Evolutionary conservation across 2,797 vertebrate genomes (phyloP).

Genomic region (Anas flavirostris): DNA sequence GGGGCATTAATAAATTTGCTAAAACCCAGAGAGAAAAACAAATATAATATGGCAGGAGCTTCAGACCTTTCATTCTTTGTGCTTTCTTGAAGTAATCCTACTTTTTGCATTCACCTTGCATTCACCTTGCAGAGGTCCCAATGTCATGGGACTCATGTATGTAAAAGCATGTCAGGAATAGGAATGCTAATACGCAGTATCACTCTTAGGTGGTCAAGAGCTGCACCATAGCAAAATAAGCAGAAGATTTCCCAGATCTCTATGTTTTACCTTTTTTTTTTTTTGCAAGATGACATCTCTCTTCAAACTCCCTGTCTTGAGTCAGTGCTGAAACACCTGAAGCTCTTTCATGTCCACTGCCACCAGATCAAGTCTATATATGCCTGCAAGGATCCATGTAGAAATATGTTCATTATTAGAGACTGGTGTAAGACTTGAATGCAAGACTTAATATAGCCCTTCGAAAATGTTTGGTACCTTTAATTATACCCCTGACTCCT

Average conservation of each 20-base stretch:
- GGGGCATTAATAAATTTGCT: neutral
- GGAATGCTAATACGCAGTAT: neutral
- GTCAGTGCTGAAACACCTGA: neutral
- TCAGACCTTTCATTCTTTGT: neutral
- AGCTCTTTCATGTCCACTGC: neutral
- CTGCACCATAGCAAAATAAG: neutral
- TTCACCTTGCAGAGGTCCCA: neutral
- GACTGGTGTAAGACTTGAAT: neutral
- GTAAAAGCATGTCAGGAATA: neutral
- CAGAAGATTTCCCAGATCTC: neutral
- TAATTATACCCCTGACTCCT: conserved; percentile 8
- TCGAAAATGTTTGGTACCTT: neutral
- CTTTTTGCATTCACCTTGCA: neutral
- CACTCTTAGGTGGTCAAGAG: neutral
- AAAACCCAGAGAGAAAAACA: neutral
- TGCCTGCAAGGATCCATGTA: fast-evolving
- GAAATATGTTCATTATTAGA: neutral
- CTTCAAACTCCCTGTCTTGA: fast-evolving
- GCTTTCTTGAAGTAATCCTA: neutral
- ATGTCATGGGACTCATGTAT: neutral
- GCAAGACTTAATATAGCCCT: neutral
- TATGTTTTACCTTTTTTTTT: neutral
- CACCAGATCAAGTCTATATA: neutral
- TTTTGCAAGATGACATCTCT: neutral
- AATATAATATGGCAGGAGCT: neutral